These are phyloP conservation scores for Platypus cylindrus DNA, from an alignment of 2,888 invertebrate genomes.

Conservation along the genomic window DNA sequence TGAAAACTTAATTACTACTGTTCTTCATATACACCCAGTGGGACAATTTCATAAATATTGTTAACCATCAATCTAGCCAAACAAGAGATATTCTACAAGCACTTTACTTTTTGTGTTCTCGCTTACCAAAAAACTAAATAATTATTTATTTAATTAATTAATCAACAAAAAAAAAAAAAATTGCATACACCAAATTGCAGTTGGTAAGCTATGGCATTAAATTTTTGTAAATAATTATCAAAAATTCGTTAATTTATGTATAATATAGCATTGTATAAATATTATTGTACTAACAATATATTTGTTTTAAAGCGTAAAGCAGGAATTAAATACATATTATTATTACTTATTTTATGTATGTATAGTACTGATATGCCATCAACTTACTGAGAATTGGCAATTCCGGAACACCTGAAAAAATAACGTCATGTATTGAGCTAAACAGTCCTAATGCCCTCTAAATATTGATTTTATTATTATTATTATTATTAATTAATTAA, in stretches of 20 bases:
- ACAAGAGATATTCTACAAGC: constrained; percentile 18
- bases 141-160: too few species aligned
- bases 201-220: constrained; percentile 18
- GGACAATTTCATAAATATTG: too few species aligned
- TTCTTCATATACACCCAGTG: too few species aligned
- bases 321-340: too few species aligned
- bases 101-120: constrained; percentile 21
- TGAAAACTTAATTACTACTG: too few species aligned
- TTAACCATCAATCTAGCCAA: too few species aligned
- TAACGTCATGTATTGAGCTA: constrained; percentile 9
- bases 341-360: too few species aligned
- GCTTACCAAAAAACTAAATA: constrained; percentile 7
- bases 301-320: constrained; percentile 10
- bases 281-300: too few species aligned
- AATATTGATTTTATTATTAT: constrained; percentile 3
- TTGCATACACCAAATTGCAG: constrained; percentile 16
- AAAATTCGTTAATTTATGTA: too few species aligned
- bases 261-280: too few species aligned
- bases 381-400: constrained; percentile 16
- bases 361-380: constrained; percentile 10
- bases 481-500: not conserved
- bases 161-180: too few species aligned
- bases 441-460: constrained; percentile 6
- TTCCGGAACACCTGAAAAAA: constrained; percentile 16
- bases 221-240: too few species aligned